phyloP scores from a whole-genome alignment of 2,797 vertebrate genomes.

The Characodon lateralis region DNA sequence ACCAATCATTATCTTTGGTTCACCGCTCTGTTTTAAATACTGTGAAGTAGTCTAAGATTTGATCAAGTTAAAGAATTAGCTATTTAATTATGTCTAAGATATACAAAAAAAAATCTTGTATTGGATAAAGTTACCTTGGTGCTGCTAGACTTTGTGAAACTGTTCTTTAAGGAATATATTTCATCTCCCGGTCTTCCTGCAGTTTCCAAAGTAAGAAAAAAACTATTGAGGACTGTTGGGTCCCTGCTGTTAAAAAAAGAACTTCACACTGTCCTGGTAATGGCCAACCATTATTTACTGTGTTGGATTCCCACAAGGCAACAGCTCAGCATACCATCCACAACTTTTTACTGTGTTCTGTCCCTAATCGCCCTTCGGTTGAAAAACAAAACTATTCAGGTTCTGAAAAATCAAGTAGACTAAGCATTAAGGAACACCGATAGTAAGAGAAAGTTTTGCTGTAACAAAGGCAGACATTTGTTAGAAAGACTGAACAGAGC shows the following conservation, averaged over 20 bases:
- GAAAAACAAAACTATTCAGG: conserved; percentile 64
- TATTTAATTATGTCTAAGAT: neutral
- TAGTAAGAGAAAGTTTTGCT: conserved; percentile 40
- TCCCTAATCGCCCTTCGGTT: conserved; percentile 46
- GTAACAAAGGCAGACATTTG: conserved; percentile 45
- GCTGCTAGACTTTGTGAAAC: conserved; percentile 2
- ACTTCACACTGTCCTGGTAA: conserved; percentile 25
- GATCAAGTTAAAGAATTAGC: neutral
- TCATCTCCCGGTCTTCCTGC: neutral
- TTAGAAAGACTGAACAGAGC: conserved; percentile 36
- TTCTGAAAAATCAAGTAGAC: conserved; percentile 45
- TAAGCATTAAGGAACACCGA: conserved; percentile 32
- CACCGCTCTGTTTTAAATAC: neutral
- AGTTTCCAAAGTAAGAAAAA: conserved; percentile 9
- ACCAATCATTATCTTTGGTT: neutral
- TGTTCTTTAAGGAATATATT: neutral
- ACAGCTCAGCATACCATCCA: conserved; percentile 28
- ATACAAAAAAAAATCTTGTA: neutral
- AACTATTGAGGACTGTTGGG: neutral
- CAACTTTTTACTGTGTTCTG: conserved; percentile 44
- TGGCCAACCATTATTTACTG: conserved; percentile 44
- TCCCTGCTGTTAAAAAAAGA: conserved; percentile 34
- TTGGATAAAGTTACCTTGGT: neutral
- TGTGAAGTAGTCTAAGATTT: neutral
- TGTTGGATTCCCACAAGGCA: conserved; percentile 39